These are phyloP conservation scores for Climacteris rufus DNA, from an alignment of 2,113 vertebrate species.

Conservation along the genomic window DNA sequence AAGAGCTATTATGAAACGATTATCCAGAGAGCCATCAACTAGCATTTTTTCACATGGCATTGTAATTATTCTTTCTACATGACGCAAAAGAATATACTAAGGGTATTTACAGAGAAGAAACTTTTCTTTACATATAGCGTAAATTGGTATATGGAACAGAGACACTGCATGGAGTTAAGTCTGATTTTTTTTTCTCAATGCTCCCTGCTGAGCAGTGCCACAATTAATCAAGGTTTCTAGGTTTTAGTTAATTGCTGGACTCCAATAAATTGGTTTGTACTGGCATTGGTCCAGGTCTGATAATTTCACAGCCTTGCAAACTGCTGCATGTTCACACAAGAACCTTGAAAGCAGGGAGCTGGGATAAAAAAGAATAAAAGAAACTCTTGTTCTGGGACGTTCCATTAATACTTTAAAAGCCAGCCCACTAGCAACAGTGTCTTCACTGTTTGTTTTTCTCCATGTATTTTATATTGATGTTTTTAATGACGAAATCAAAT, in stretches of 20 bases:
- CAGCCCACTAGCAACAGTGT: constrained; percentile 27
- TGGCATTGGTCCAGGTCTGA: constrained; percentile 76
- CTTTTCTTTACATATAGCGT: constrained; percentile 44
- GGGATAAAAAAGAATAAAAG: constrained; percentile 68
- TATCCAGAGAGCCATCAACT: constrained; percentile 22
- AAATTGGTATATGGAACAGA: constrained; percentile 50
- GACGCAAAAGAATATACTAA: constrained; percentile 18
- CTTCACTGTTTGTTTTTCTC: constrained; percentile 49
- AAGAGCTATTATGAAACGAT: constrained; percentile 51
- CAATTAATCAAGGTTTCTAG: constrained; percentile 82
- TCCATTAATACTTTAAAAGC: constrained; percentile 51
- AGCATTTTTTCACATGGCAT: constrained; percentile 41
- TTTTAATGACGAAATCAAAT: constrained; percentile 15
- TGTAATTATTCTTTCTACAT: constrained; percentile 20
- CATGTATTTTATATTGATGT: background rate
- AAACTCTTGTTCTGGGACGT: constrained; percentile 70
- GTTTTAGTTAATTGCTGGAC: constrained; percentile 79
- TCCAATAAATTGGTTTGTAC: constrained; percentile 80
- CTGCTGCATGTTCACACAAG: constrained; percentile 75
- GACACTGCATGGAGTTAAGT: constrained; percentile 47
- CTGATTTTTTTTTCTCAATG: constrained; percentile 33
- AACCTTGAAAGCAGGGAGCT: constrained; percentile 60
- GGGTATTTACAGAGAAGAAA: constrained; percentile 47
- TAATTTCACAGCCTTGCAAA: constrained; percentile 78
- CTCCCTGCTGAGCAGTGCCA: constrained; percentile 74